A percentile compares a stretch with the other conserved stretches of the same genome.
Conservation (phyloP, 2,113 vertebrate genomes). For the Elachura formosa region DNA sequence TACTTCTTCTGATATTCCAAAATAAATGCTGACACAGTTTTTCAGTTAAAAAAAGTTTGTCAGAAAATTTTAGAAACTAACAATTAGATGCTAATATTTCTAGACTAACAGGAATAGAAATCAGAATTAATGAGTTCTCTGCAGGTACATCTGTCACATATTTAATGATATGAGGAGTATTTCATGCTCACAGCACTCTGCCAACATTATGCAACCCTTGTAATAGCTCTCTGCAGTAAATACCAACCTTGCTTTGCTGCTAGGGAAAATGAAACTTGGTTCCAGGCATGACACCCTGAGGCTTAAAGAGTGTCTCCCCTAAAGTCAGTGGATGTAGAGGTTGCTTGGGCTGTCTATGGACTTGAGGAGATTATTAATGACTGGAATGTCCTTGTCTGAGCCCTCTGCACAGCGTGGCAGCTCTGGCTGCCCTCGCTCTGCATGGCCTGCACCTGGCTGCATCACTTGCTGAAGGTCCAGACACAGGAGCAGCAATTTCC, state of each 20-base stretch:
- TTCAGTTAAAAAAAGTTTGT: constrained; percentile 48
- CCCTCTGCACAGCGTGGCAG: background rate
- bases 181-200: background rate
- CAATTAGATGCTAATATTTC: constrained; percentile 59
- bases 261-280: background rate
- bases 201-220: background rate
- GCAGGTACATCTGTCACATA: constrained; percentile 32
- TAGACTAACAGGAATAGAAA: constrained; percentile 58
- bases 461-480: background rate
- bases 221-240: background rate
- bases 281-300: background rate
- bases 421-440: background rate
- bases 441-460: background rate
- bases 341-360: background rate
- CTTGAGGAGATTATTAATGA: background rate
- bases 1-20: constrained; percentile 8
- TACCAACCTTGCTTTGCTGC: background rate
- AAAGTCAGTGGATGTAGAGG: background rate
- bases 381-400: background rate
- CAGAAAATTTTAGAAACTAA: constrained; percentile 55
- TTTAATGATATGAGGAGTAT: background rate
- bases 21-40: constrained; percentile 55
- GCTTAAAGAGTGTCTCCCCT: background rate
- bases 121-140: constrained; percentile 52
- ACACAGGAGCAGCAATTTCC: background rate